These are phyloP conservation scores for Pseudocheirus occidentalis DNA, from an alignment of 2,797 vertebrate genomes.

Conservation along the genomic window DNA sequence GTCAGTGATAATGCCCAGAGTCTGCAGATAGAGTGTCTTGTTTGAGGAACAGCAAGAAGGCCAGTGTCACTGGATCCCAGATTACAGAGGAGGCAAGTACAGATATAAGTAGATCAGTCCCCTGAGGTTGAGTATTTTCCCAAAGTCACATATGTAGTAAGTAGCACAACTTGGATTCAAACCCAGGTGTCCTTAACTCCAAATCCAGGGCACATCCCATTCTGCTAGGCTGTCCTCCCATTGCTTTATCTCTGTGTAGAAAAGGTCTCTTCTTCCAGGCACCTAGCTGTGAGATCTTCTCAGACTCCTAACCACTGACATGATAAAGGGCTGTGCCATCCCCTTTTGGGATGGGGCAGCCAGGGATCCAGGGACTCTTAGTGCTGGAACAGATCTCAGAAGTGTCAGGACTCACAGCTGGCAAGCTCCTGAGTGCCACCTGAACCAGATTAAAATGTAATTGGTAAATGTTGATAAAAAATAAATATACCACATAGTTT, in stretches of 20 bases:
- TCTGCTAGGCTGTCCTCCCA: neutral
- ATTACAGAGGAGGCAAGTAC: no score
- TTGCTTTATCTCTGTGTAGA: neutral
- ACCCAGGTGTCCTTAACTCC: no score
- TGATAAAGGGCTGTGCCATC: neutral
- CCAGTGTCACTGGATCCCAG: no score
- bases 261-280: neutral
- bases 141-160: no score
- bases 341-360: neutral
- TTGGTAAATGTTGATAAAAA: neutral
- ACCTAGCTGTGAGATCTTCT: neutral
- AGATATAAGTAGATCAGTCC: no score
- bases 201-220: neutral
- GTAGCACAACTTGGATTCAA: no score
- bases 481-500: neutral
- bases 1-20: no score
- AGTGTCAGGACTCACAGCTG: neutral
- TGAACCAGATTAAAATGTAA: neutral
- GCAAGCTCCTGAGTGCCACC: neutral
- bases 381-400: neutral
- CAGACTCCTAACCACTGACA: neutral
- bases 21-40: no score
- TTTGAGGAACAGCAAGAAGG: no score
- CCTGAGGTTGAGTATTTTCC: no score
- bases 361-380: neutral